phyloP scores from a whole-genome alignment of 2,888 invertebrate genomes.

The Empis livida region DNA sequence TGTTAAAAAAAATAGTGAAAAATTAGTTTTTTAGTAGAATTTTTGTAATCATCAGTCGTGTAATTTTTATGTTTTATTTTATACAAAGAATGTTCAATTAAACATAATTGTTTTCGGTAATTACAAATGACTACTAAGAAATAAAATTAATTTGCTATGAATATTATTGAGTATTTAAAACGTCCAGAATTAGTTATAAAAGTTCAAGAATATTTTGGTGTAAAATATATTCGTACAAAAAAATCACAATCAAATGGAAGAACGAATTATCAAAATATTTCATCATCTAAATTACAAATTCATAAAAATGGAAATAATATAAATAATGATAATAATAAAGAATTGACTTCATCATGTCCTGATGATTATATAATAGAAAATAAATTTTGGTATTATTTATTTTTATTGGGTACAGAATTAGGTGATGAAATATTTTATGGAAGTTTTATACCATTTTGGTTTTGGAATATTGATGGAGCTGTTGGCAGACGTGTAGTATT shows the following conservation, averaged over 20 bases:
- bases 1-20: too few species aligned
- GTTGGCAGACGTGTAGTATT: conserved; percentile 71
- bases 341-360: conserved; percentile 1
- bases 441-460: conserved; percentile 85
- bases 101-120: too few species aligned
- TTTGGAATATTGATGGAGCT: conserved; percentile 86
- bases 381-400: conserved; percentile 73
- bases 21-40: too few species aligned
- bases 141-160: background rate
- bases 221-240: conserved; percentile 35
- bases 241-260: background rate
- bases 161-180: conserved; percentile 52
- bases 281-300: too few species aligned
- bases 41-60: too few species aligned
- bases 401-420: conserved; percentile 69
- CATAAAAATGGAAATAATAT: too few species aligned
- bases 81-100: too few species aligned
- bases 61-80: too few species aligned
- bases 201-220: conserved; percentile 69
- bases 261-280: background rate
- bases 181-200: conserved; percentile 62
- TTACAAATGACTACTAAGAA: too few species aligned
- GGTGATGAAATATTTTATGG: conserved; percentile 88
- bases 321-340: conserved; percentile 6
- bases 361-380: conserved; percentile 45